Evolutionary conservation across 2,113 vertebrate species (phyloP).

Genomic region (Colaptes auratus): DNA sequence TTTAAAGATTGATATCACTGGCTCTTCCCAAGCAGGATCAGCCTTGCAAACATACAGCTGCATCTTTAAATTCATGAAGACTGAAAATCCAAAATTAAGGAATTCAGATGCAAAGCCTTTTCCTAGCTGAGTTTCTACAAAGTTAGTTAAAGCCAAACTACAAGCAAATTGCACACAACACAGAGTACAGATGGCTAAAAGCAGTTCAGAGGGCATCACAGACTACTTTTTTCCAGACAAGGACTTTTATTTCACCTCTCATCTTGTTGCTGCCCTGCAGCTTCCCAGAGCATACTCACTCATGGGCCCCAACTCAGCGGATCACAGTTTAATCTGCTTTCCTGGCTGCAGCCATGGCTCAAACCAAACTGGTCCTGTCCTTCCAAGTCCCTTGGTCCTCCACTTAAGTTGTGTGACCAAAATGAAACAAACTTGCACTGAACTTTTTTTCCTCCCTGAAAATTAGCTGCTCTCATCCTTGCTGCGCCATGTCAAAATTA

Average conservation of each 20-base stretch:
- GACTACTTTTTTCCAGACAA: slow-evolving; percentile 14
- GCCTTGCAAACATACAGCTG: background rate
- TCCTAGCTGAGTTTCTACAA: slow-evolving; percentile 24
- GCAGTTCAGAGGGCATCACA: slow-evolving; percentile 16
- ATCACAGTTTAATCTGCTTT: slow-evolving; percentile 69
- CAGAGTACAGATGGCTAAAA: slow-evolving; percentile 50
- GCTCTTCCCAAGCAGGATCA: slow-evolving; percentile 23
- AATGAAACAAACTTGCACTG: slow-evolving; percentile 79
- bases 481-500: slow-evolving; percentile 89
- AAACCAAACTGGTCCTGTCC: slow-evolving; percentile 56
- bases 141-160: slow-evolving; percentile 15
- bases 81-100: background rate
- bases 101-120: background rate
- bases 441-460: slow-evolving; percentile 72
- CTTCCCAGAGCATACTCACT: slow-evolving; percentile 62
- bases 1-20: slow-evolving; percentile 48
- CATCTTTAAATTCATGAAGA: slow-evolving; percentile 29
- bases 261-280: slow-evolving; percentile 13
- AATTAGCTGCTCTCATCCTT: slow-evolving; percentile 78
- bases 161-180: fast-evolving
- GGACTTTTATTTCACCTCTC: background rate
- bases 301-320: slow-evolving; percentile 52
- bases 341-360: slow-evolving; percentile 48
- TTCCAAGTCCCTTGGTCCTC: slow-evolving; percentile 21
- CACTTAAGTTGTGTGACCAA: slow-evolving; percentile 46